Evolutionary conservation across 1,140 invertebrate species (phyloP).

Genomic region (Caerostris darwini): DNA sequence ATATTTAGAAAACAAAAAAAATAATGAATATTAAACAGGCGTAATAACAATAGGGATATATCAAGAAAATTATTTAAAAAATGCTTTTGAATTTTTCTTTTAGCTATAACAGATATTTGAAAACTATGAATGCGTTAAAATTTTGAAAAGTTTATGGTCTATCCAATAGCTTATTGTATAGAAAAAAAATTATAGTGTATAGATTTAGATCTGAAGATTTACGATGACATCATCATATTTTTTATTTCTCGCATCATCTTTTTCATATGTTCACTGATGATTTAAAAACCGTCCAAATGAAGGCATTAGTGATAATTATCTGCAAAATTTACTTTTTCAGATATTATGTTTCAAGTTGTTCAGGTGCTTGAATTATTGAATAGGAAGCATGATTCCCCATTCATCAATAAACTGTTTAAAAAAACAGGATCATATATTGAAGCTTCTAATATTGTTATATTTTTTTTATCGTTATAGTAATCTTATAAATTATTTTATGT

Average conservation of each 20-base stretch:
- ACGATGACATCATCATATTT: neutral
- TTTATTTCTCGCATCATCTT: neutral
- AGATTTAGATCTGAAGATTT: neutral
- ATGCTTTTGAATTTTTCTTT: too few species aligned
- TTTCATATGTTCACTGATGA: neutral
- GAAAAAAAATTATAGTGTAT: neutral
- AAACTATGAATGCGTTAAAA: too few species aligned
- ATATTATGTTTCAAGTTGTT: neutral
- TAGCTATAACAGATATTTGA: too few species aligned
- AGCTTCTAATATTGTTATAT: neutral
- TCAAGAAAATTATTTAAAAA: too few species aligned
- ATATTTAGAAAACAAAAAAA: too few species aligned
- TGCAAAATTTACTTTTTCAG: neutral
- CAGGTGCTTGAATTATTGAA: neutral
- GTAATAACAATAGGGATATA: too few species aligned
- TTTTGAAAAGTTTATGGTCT: too few species aligned
- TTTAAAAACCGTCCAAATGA: conserved; percentile 5
- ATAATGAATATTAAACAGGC: too few species aligned
- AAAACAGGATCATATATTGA: neutral
- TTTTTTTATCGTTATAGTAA: conserved; percentile 33
- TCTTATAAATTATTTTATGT: conserved; percentile 63
- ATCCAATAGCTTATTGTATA: neutral
- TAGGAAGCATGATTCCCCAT: neutral
- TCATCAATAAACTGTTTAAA: neutral
- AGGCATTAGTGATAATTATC: neutral